Percentiles rank a stretch among this genome's conserved stretches.
Evolutionary conservation across 2,888 invertebrate genomes (phyloP).

Genomic region (Macropis europaea): DNA sequence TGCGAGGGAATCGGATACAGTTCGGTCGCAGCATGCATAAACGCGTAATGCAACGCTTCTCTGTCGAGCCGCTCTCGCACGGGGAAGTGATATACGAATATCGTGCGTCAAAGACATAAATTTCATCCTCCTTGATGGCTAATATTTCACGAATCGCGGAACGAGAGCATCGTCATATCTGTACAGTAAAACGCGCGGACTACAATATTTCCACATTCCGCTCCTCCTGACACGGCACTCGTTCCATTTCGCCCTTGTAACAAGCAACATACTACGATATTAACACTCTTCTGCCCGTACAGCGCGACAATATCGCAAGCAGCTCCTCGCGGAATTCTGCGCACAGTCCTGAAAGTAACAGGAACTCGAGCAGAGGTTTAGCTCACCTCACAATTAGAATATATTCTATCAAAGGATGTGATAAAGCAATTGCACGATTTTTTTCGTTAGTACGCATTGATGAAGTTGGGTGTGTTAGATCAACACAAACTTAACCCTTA

Average conservation of each 20-base stretch:
- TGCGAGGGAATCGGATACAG: slow-evolving; percentile 9
- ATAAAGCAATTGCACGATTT: no score
- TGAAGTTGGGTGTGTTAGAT: no score
- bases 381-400: no score
- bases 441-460: no score
- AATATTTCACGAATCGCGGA: slow-evolving; percentile 34
- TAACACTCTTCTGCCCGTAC: no score
- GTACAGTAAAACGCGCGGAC: slow-evolving; percentile 24
- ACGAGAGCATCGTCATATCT: slow-evolving; percentile 20
- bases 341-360: no score
- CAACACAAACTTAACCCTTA: no score
- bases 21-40: background rate
- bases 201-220: background rate
- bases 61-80: background rate
- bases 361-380: no score
- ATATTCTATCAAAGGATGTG: no score
- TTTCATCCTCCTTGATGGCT: slow-evolving; percentile 22
- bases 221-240: background rate
- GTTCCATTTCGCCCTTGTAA: background rate
- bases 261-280: slow-evolving; percentile 1
- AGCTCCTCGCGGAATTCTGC: no score
- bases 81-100: slow-evolving; percentile 35
- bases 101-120: slow-evolving; percentile 35
- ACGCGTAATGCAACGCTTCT: slow-evolving; percentile 31
- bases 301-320: no score